Evolutionary conservation across 2,113 vertebrate genomes (phyloP).

Genomic region (Siniperca chuatsi): DNA sequence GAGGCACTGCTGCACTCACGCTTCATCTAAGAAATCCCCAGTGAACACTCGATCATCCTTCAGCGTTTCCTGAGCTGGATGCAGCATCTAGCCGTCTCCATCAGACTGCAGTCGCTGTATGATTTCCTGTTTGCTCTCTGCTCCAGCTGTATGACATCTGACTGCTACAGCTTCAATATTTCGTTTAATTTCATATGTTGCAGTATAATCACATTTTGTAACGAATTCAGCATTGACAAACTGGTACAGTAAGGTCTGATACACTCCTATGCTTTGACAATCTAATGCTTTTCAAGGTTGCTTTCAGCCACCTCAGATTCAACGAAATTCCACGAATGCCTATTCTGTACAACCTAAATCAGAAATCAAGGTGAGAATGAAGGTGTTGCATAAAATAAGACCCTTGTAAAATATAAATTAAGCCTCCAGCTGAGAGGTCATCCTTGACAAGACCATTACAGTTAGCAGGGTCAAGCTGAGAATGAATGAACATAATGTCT

Average conservation of each 20-base stretch:
- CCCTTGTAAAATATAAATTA: slow-evolving; percentile 20
- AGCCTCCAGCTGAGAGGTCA: not conserved
- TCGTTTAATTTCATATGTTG: not conserved
- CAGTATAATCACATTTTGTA: not conserved
- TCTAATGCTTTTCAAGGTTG: not conserved
- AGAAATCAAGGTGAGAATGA: not conserved
- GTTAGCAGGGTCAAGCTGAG: slow-evolving; percentile 23
- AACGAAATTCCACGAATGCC: slow-evolving; percentile 5
- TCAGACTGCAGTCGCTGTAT: not conserved
- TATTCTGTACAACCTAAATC: not conserved
- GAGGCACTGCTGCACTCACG: slow-evolving; percentile 50
- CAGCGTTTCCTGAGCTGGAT: slow-evolving; percentile 28
- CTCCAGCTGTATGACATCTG: not conserved
- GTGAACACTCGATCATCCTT: slow-evolving; percentile 54
- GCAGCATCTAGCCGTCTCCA: slow-evolving; percentile 5
- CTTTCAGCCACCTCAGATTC: not conserved
- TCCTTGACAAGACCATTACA: slow-evolving; percentile 14
- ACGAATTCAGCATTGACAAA: not conserved
- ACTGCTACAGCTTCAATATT: slow-evolving; percentile 8
- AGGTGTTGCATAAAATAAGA: not conserved
- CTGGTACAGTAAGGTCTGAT: not conserved
- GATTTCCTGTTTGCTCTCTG: slow-evolving; percentile 41
- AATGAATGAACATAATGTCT: slow-evolving; percentile 9
- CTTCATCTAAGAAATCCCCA: slow-evolving; percentile 61
- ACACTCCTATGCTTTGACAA: not conserved